These are phyloP conservation scores for Orycteropus afer DNA, from an alignment of 2,113 vertebrate genomes.

Conservation along the genomic window DNA sequence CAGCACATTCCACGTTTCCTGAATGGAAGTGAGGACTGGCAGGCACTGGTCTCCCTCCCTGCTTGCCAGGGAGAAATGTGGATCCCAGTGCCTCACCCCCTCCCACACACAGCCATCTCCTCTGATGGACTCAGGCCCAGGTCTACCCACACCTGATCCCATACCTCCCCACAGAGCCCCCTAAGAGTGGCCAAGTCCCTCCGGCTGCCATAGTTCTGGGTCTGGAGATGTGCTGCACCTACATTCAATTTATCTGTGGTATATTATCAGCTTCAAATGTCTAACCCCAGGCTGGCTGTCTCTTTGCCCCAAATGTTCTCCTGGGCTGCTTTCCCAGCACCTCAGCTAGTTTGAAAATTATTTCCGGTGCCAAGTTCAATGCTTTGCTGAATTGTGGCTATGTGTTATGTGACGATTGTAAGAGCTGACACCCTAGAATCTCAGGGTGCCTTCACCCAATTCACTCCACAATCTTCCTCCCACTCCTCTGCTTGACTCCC, in stretches of 20 bases:
- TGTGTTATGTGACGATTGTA: neutral
- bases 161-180: neutral
- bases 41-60: neutral
- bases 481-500: neutral
- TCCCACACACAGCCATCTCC: neutral
- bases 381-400: neutral
- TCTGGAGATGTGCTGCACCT: accelerated
- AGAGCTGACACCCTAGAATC: neutral
- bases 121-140: neutral
- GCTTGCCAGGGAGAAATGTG: neutral
- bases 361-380: neutral
- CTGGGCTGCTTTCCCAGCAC: neutral
- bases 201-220: neutral
- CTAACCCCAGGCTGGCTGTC: neutral
- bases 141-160: neutral
- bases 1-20: neutral
- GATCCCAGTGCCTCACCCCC: neutral
- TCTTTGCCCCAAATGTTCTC: neutral
- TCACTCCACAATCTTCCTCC: neutral
- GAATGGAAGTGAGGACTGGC: neutral
- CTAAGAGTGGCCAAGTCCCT: neutral
- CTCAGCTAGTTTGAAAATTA: neutral
- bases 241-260: neutral
- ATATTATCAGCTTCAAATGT: neutral
- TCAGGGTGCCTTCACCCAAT: neutral